Conservation (phyloP, 2,797 vertebrate genomes). For the Esox lucius region DNA sequence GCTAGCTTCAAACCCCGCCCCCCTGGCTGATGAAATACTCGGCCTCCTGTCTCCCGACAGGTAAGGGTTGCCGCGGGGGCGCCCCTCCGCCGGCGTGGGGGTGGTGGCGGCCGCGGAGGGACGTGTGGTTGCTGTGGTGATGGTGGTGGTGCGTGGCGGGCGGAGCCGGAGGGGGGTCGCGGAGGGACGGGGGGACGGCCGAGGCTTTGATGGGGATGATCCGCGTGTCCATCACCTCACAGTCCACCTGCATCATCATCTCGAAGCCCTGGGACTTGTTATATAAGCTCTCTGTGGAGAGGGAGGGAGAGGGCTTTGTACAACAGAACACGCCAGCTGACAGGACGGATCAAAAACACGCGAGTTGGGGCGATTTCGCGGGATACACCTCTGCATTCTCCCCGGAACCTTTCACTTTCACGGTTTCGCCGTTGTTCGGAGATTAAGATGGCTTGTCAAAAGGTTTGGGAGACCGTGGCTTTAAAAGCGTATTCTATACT, state of each 20-base stretch:
- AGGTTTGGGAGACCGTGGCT: background rate
- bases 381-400: background rate
- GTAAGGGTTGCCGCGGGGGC: slow-evolving; percentile 48
- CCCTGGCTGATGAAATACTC: slow-evolving; percentile 69
- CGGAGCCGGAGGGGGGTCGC: slow-evolving; percentile 63
- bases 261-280: slow-evolving; percentile 81
- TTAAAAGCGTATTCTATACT: background rate
- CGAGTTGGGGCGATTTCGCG: no score
- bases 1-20: slow-evolving; percentile 57
- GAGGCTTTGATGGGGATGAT: slow-evolving; percentile 91
- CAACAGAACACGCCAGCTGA: background rate
- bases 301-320: background rate
- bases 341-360: background rate
- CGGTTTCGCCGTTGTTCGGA: no score
- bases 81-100: slow-evolving; percentile 40
- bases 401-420: background rate
- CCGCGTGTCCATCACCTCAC: slow-evolving; percentile 91
- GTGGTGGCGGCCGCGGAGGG: slow-evolving; percentile 66
- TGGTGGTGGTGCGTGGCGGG: slow-evolving; percentile 61
- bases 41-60: slow-evolving; percentile 37
- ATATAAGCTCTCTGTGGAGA: slow-evolving; percentile 80
- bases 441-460: background rate
- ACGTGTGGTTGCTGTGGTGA: slow-evolving; percentile 70
- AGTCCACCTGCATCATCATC: slow-evolving; percentile 97
- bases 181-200: slow-evolving; percentile 84